A percentile compares a stretch with the other conserved stretches of the same genome.
Conservation (phyloP, 2,888 invertebrate genomes). For the Phasia obesa region DNA sequence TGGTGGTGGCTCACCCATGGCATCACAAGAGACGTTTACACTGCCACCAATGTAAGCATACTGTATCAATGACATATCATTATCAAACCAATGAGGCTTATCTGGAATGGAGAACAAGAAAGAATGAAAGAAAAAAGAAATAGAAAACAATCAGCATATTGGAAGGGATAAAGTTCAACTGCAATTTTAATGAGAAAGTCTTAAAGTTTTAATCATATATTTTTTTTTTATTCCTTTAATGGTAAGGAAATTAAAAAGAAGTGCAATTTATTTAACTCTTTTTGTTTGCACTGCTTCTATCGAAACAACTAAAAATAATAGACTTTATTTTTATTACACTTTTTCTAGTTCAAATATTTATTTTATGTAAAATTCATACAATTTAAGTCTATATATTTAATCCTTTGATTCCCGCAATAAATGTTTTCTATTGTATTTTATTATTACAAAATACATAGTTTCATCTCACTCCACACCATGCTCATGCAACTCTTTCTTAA, state of each 20-base stretch:
- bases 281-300: not conserved
- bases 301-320: constrained; percentile 17
- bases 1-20: constrained; percentile 84
- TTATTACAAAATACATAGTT: too few relatives aligned
- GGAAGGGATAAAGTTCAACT: not conserved
- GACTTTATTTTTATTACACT: not conserved
- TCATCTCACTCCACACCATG: too few relatives aligned
- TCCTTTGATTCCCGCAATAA: too few relatives aligned
- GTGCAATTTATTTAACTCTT: not conserved
- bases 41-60: constrained; percentile 83
- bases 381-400: too few relatives aligned
- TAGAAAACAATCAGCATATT: constrained; percentile 15
- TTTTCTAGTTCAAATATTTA: not conserved
- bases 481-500: too few relatives aligned
- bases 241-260: not conserved
- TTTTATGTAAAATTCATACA: too few relatives aligned
- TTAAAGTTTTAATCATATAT: not conserved
- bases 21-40: constrained; percentile 86
- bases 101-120: constrained; percentile 74
- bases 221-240: not conserved
- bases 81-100: constrained; percentile 79
- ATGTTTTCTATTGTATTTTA: too few relatives aligned
- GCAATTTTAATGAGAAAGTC: not conserved
- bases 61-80: constrained; percentile 77
- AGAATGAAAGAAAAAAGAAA: constrained; percentile 2